Conservation (phyloP, 2,797 vertebrate species). For the Coilia nasus region DNA sequence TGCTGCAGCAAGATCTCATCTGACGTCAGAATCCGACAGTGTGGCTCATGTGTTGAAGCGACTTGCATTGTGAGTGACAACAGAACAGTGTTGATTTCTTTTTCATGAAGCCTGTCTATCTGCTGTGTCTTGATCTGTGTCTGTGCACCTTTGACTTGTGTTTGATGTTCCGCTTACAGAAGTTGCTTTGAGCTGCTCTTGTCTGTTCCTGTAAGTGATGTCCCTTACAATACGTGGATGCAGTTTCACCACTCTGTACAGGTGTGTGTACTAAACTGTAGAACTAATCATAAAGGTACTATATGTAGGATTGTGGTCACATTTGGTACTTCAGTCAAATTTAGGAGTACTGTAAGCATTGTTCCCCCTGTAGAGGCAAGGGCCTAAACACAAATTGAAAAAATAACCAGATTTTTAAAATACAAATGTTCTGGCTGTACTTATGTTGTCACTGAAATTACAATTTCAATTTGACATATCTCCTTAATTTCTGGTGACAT, state of each 20-base stretch:
- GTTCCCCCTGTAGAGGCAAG: too few species aligned
- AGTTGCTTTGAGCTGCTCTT: slow-evolving; percentile 98
- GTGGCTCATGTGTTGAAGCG: slow-evolving; percentile 93
- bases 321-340: too few species aligned
- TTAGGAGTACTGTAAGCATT: too few species aligned
- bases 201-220: slow-evolving; percentile 93
- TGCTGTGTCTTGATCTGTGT: neutral
- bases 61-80: slow-evolving; percentile 90
- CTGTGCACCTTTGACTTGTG: slow-evolving; percentile 39
- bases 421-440: too few species aligned
- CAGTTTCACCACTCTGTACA: slow-evolving; percentile 92
- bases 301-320: too few species aligned
- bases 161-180: slow-evolving; percentile 70
- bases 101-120: slow-evolving; percentile 3
- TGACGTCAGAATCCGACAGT: slow-evolving; percentile 92
- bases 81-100: neutral
- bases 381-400: too few species aligned
- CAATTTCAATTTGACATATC: too few species aligned
- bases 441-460: too few species aligned
- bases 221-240: slow-evolving; percentile 89
- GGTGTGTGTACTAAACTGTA: slow-evolving; percentile 73
- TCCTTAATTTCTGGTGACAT: too few species aligned
- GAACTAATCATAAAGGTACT: neutral
- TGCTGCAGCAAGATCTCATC: slow-evolving; percentile 89
- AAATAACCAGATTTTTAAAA: too few species aligned